Percentiles rank a stretch among this genome's conserved stretches.
These are phyloP conservation scores for Stenoptilia bipunctidactyla DNA, from an alignment of 2,888 invertebrate genomes.

Conservation along the genomic window DNA sequence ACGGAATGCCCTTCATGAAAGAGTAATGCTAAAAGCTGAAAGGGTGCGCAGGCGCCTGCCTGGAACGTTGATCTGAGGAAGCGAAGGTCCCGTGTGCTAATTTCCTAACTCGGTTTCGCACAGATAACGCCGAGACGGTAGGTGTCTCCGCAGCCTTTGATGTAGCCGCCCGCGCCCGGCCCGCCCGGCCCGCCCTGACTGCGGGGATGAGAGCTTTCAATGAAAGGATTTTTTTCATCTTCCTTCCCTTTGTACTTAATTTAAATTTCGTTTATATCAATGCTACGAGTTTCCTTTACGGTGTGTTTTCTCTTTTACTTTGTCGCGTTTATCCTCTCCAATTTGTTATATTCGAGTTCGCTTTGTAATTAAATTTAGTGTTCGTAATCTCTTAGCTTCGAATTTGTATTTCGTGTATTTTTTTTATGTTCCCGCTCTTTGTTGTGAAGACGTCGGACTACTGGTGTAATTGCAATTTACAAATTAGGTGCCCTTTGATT, in stretches of 20 bases:
- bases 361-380: slow-evolving; percentile 70
- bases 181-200: slow-evolving; percentile 64
- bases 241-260: slow-evolving; percentile 71
- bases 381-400: slow-evolving; percentile 60
- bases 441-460: slow-evolving; percentile 34
- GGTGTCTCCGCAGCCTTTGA: slow-evolving; percentile 60
- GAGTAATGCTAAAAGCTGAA: slow-evolving; percentile 52
- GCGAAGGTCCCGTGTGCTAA: slow-evolving; percentile 38
- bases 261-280: slow-evolving; percentile 73
- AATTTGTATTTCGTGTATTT: slow-evolving; percentile 17
- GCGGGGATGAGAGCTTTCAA: slow-evolving; percentile 66
- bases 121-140: slow-evolving; percentile 61
- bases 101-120: slow-evolving; percentile 65
- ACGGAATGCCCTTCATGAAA: slow-evolving; percentile 48
- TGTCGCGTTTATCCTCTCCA: slow-evolving; percentile 70
- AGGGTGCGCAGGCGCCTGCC: no score
- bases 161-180: slow-evolving; percentile 66
- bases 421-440: slow-evolving; percentile 18
- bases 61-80: slow-evolving; percentile 9
- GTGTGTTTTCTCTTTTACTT: slow-evolving; percentile 70
- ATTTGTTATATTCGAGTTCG: slow-evolving; percentile 68
- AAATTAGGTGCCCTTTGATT: slow-evolving; percentile 61
- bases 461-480: slow-evolving; percentile 64
- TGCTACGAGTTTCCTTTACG: slow-evolving; percentile 68
- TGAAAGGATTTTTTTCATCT: slow-evolving; percentile 72